These are phyloP conservation scores for Kryptolebias marmoratus DNA, from an alignment of 2,113 vertebrate genomes.

Conservation along the genomic window DNA sequence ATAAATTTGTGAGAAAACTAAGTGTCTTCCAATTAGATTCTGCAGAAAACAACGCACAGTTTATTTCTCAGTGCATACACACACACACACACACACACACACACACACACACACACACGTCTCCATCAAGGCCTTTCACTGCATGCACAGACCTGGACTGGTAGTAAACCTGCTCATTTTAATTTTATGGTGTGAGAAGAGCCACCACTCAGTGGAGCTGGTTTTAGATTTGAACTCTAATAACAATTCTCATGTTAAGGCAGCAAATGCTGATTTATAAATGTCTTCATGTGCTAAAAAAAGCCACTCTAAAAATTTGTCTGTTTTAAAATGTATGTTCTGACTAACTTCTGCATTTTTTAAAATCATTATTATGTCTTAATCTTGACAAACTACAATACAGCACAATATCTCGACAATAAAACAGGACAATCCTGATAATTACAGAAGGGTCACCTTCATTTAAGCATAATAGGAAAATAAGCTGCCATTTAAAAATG, in stretches of 20 bases:
- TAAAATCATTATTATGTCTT: not conserved
- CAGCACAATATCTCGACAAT: not conserved
- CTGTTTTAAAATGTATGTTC: constrained; percentile 40
- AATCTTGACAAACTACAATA: not conserved
- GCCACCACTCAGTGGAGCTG: too few relatives aligned
- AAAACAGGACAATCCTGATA: not conserved
- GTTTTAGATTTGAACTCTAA: not conserved
- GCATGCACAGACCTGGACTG: constrained; percentile 76
- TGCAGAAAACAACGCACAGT: too few relatives aligned
- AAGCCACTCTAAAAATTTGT: constrained; percentile 14
- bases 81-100: not conserved
- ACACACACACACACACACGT: constrained; percentile 13
- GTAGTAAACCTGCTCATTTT: too few relatives aligned
- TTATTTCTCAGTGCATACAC: too few relatives aligned
- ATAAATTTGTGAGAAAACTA: too few relatives aligned
- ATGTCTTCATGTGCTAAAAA: constrained; percentile 13
- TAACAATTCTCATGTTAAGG: constrained; percentile 23
- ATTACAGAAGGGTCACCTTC: not conserved
- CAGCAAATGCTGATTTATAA: constrained; percentile 22
- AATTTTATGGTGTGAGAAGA: too few relatives aligned
- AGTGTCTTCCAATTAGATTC: too few relatives aligned
- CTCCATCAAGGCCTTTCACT: constrained; percentile 73
- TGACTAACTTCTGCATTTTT: constrained; percentile 21
- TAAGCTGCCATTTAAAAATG: not conserved
- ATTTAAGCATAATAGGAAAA: not conserved